These are phyloP conservation scores for Yponomeuta plumbellus DNA, from an alignment of 2,888 invertebrate species.

Conservation along the genomic window DNA sequence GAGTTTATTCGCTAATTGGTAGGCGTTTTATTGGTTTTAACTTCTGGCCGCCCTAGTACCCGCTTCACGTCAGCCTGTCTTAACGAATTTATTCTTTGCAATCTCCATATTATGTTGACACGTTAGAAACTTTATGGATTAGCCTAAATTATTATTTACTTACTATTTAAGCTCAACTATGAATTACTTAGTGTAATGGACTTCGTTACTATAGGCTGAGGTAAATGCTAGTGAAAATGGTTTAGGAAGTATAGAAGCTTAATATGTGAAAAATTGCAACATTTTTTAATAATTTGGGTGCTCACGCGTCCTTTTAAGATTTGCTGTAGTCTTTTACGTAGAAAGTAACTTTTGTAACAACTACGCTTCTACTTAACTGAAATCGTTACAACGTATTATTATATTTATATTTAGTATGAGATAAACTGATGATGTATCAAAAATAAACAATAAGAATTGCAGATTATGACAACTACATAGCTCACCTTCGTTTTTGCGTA, in stretches of 20 bases:
- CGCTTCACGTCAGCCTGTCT: constrained; percentile 51
- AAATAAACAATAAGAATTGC: constrained; percentile 60
- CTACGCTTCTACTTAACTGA: constrained; percentile 73
- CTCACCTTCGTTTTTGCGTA: constrained; percentile 35
- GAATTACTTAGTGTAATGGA: constrained; percentile 6
- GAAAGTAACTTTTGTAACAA: constrained; percentile 53
- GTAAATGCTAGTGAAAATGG: constrained; percentile 41
- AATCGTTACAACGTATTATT: constrained; percentile 67
- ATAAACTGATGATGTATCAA: constrained; percentile 46
- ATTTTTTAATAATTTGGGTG: constrained; percentile 21
- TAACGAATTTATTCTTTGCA: constrained; percentile 33
- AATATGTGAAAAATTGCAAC: constrained; percentile 36
- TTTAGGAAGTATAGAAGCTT: constrained; percentile 41
- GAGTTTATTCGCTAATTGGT: constrained; percentile 17
- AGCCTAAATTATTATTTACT: not conserved
- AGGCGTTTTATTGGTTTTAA: constrained; percentile 5
- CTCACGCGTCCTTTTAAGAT: constrained; percentile 24
- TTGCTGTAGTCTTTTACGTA: constrained; percentile 41
- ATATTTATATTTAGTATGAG: constrained; percentile 72
- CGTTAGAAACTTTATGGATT: not conserved
- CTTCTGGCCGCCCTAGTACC: constrained; percentile 33
- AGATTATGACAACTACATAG: constrained; percentile 68
- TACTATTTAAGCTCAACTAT: constrained; percentile 25
- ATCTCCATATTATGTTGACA: not conserved
- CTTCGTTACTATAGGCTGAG: constrained; percentile 51